Percentiles rank a stretch among this genome's conserved stretches.
Conservation (phyloP, 2,797 vertebrate species). For the Gymnothorax reevesii region DNA sequence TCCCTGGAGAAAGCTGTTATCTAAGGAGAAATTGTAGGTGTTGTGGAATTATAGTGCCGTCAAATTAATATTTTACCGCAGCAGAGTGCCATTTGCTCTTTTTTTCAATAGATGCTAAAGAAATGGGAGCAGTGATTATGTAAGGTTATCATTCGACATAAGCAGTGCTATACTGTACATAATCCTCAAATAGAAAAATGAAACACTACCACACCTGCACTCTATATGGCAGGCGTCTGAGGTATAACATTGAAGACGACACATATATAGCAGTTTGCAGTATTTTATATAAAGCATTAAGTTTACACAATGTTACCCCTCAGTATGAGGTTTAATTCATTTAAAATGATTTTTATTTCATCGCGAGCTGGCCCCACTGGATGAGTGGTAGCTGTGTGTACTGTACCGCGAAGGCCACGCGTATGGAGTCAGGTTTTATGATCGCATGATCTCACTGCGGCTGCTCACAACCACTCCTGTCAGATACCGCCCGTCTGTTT, state of each 20-base stretch:
- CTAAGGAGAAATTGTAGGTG: background rate
- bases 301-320: background rate
- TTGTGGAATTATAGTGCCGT: background rate
- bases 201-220: background rate
- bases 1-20: conserved; percentile 8
- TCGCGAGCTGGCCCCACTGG: background rate
- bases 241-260: background rate
- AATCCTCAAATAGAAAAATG: background rate
- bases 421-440: background rate
- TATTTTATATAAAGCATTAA: background rate
- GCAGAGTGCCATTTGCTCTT: background rate
- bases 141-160: background rate
- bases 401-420: background rate
- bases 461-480: background rate
- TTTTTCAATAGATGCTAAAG: background rate
- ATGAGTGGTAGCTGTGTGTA: background rate
- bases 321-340: background rate
- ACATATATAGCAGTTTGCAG: background rate
- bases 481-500: background rate
- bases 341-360: background rate
- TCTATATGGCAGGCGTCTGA: background rate
- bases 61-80: conserved; percentile 7
- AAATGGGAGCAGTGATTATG: background rate
- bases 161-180: background rate
- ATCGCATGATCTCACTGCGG: background rate